A percentile compares a stretch with the other conserved stretches of the same genome.
Evolutionary conservation across 2,888 invertebrate species (phyloP).

Genomic region (Dinocampus coccinellae): DNA sequence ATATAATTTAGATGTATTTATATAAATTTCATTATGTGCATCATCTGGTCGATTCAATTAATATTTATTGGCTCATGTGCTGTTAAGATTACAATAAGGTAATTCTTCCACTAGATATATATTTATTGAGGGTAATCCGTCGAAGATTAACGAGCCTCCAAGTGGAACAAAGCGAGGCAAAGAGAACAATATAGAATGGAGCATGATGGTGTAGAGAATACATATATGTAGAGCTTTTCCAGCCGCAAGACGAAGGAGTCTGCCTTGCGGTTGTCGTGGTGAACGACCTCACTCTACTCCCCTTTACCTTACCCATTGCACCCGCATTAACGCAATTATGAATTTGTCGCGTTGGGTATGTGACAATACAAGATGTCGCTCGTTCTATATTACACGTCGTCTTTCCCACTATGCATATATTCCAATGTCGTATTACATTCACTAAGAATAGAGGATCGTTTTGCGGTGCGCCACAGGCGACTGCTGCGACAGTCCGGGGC

Average conservation of each 20-base stretch:
- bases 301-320: constrained; percentile 44
- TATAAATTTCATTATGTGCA: constrained; percentile 30
- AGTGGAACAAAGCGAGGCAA: constrained; percentile 4
- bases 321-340: constrained; percentile 68
- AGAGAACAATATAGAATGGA: constrained; percentile 39
- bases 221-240: constrained; percentile 43
- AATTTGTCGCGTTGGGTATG: constrained; percentile 67
- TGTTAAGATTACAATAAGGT: constrained; percentile 52
- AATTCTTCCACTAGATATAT: constrained; percentile 53
- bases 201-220: constrained; percentile 6
- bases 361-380: constrained; percentile 69
- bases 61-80: constrained; percentile 57
- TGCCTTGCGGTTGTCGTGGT: constrained; percentile 63
- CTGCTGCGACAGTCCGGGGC: constrained; percentile 61
- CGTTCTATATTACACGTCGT: constrained; percentile 45
- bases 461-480: constrained; percentile 60
- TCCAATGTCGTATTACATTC: constrained; percentile 37
- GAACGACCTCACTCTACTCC: constrained; percentile 42
- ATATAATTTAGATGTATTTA: background rate
- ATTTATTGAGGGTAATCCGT: constrained; percentile 53
- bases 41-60: constrained; percentile 57
- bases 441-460: constrained; percentile 48
- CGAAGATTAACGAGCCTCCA: constrained; percentile 64
- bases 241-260: constrained; percentile 53
- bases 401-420: constrained; percentile 33